phyloP scores from a whole-genome alignment of 2,888 invertebrate species.

The Cryptophagus acutangulus region DNA sequence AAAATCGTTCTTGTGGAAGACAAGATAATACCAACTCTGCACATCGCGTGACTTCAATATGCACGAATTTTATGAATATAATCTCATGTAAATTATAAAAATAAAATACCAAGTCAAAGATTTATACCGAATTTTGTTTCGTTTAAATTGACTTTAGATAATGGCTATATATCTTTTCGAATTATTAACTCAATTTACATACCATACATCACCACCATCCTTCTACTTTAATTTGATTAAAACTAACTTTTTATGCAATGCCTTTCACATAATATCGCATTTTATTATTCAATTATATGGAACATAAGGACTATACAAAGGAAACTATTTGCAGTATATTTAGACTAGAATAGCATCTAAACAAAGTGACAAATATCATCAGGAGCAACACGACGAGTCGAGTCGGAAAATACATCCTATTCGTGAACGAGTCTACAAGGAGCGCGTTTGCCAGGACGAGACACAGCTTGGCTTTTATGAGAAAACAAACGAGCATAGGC shows the following conservation, averaged over 20 bases:
- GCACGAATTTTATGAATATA: conserved; percentile 34
- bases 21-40: conserved; percentile 33
- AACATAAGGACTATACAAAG: no score
- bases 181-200: conserved; percentile 5
- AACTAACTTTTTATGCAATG: no score
- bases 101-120: conserved; percentile 15
- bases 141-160: conserved; percentile 22
- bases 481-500: conserved; percentile 21
- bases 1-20: conserved; percentile 33
- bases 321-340: conserved; percentile 25
- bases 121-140: conserved; percentile 23
- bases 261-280: no score
- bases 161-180: conserved; percentile 14
- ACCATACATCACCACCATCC: no score
- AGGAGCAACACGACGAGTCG: conserved; percentile 10
- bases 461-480: conserved; percentile 23
- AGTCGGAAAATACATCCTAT: conserved; percentile 22
- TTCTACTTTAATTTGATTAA: no score
- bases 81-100: conserved; percentile 29
- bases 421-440: conserved; percentile 20
- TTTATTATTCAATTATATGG: conserved; percentile 3
- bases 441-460: conserved; percentile 18
- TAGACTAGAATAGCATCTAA: conserved; percentile 21
- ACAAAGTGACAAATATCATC: conserved; percentile 25
- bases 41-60: conserved; percentile 37